Base-by-base conservation (phyloP, 2,797 vertebrate genomes). In the Enteromius paludinosus region DNA sequence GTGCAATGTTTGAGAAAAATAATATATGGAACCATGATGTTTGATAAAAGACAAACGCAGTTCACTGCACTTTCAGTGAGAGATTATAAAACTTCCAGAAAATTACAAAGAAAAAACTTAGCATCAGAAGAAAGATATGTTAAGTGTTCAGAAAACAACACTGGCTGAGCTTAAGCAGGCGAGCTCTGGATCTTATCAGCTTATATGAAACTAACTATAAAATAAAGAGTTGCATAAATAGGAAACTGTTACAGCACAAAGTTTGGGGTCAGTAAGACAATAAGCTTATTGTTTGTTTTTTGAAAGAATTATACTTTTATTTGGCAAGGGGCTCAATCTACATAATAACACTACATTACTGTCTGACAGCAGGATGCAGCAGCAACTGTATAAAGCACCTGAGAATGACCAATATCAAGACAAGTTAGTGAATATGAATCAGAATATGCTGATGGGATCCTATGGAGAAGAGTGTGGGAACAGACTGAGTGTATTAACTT, bases 401-500 rank as follows among this genome's bases (percentile, higher is more conserved):
- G 59, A 74, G 8, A 62, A 52, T 52, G 54, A 17, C 23, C 47
- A 74, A 74, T 74, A 38, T 35, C 7, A 65, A 65, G 17, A 82
- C 38, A 41, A 41, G 23, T 25, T 54, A 35, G n/a, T 66, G 14
- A 80, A 71, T 23, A 47, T 62, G 68, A 80, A 72, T 23, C 56
- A 23, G 12, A 65, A 41, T 15, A 52, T 74, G 33, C 43, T 41
- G 45, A 81, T 35, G 8, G 10, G 8, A 81, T 72, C 17, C 56
- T 56, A 49, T 20, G 4, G 25, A 45, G 69, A 64, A 45, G 68
- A 79, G 64, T 62, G 69, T 49, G 52, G n/a, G 17, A 83, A 71
- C 15, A 56, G 11, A 20, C 45, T 12, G 35, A 35, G 18, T 30
- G 25, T 43, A 25, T 68, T 69, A 52, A 70, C 30, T 18, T 78